Conservation (phyloP, 2,113 vertebrate genomes). For the Pimephales promelas region DNA sequence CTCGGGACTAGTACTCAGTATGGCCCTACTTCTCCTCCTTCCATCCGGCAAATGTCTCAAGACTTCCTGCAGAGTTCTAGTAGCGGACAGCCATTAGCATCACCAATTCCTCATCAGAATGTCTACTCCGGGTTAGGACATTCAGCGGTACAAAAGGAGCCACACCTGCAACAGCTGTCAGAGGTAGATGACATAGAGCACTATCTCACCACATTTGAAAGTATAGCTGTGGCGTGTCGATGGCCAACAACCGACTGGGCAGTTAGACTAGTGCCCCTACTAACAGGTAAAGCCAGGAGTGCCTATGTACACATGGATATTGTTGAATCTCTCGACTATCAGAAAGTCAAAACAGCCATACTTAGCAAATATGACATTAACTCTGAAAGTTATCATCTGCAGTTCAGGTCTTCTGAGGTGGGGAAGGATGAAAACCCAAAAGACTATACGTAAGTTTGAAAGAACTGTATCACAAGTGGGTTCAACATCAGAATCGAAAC, state of each 20-base stretch:
- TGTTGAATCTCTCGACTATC: background rate
- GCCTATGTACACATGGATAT: conserved; percentile 8
- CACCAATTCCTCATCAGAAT: background rate
- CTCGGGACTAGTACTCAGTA: background rate
- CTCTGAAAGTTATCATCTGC: conserved; percentile 33
- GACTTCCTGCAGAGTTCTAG: background rate
- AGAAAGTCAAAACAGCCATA: too few relatives aligned
- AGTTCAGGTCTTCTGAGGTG: conserved; percentile 10
- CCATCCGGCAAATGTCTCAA: background rate
- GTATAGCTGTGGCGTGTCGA: conserved; percentile 2
- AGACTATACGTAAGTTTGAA: conserved; percentile 7
- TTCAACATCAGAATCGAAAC: too few relatives aligned
- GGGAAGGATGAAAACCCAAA: conserved; percentile 24
- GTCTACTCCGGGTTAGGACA: background rate
- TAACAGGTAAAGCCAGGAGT: conserved; percentile 27
- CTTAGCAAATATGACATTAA: conserved; percentile 32
- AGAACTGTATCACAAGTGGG: too few relatives aligned
- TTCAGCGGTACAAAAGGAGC: background rate
- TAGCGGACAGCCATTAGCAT: background rate
- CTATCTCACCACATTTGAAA: background rate
- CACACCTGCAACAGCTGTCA: background rate
- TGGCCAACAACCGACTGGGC: conserved; percentile 25
- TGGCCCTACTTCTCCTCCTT: background rate
- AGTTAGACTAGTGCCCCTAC: conserved; percentile 2
- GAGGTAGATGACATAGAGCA: conserved; percentile 29